A percentile compares a stretch with the other conserved stretches of the same genome.
Evolutionary conservation across 2,113 vertebrate genomes (phyloP).

Genomic region (Myiozetetes cayanensis): DNA sequence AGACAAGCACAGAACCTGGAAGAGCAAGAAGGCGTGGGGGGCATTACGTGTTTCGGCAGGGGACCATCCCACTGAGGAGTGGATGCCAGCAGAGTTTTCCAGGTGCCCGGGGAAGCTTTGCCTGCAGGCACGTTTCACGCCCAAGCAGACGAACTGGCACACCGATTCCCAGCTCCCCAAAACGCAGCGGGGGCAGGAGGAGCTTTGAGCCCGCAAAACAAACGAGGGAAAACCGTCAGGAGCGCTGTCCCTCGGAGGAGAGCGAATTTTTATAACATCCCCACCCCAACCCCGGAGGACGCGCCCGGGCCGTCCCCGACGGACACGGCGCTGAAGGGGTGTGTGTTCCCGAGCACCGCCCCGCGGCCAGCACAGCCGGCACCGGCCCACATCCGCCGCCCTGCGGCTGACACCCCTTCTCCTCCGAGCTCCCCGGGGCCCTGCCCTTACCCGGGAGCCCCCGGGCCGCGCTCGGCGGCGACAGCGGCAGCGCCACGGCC

Average conservation of each 20-base stretch:
- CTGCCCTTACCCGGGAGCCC: slow-evolving; percentile 14
- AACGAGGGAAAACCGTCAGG: accelerated
- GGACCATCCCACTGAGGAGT: accelerated
- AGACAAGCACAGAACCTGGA: accelerated
- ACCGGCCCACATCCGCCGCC: not conserved
- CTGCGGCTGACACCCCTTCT: not conserved
- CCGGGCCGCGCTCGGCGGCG: not conserved
- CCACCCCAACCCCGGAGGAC: not conserved
- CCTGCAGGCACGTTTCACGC: accelerated
- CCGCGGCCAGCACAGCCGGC: not conserved
- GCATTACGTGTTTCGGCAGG: too few species aligned
- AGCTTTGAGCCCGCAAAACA: accelerated
- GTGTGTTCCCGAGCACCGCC: not conserved
- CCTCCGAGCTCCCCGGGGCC: not conserved
- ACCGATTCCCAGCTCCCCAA: accelerated
- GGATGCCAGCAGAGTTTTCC: not conserved
- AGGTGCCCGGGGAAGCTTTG: not conserved
- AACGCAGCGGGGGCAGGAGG: not conserved
- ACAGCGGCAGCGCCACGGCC: not conserved
- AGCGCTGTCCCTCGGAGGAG: accelerated
- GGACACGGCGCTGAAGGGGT: not conserved
- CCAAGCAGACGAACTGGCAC: accelerated
- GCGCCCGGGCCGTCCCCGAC: accelerated
- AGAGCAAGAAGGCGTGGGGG: not conserved
- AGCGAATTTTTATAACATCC: accelerated